phyloP scores from a whole-genome alignment of 2,797 vertebrate species.

The Gymnothorax reevesii region DNA sequence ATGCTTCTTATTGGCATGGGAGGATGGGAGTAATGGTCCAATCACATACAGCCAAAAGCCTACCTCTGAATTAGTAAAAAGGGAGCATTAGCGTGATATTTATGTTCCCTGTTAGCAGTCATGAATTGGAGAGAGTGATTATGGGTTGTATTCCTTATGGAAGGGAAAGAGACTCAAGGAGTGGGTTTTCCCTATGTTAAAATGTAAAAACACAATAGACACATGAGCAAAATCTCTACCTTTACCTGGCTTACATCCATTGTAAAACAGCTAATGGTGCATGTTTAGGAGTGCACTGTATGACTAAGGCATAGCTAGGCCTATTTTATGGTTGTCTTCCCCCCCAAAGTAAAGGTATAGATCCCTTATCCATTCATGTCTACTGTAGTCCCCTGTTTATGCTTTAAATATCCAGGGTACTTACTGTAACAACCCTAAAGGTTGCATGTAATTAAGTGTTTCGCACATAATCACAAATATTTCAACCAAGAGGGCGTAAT shows the following conservation, averaged over 20 bases:
- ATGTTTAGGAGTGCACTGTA: too few species aligned
- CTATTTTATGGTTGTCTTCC: too few species aligned
- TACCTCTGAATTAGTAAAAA: constrained; percentile 58
- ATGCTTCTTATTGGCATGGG: not conserved
- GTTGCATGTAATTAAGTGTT: not conserved
- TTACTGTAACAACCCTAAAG: not conserved
- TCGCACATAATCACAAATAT: not conserved
- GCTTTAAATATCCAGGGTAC: not conserved
- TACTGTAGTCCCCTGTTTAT: too few species aligned
- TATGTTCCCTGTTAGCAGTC: constrained; percentile 46
- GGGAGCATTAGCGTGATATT: constrained; percentile 55
- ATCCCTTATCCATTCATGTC: too few species aligned
- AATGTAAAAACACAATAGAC: not conserved
- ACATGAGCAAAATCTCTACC: not conserved
- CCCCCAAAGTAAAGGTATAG: not conserved
- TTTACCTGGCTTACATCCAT: not conserved
- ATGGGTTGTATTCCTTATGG: constrained; percentile 55
- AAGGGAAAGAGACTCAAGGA: constrained; percentile 34
- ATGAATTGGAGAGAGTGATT: constrained; percentile 52
- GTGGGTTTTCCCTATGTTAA: not conserved
- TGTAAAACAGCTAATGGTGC: not conserved
- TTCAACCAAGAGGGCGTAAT: not conserved
- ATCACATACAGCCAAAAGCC: constrained; percentile 29
- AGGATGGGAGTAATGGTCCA: not conserved
- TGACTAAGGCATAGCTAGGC: too few species aligned